These are phyloP conservation scores for Oeneis ivallda DNA, from an alignment of 2,888 invertebrate species.

Conservation along the genomic window DNA sequence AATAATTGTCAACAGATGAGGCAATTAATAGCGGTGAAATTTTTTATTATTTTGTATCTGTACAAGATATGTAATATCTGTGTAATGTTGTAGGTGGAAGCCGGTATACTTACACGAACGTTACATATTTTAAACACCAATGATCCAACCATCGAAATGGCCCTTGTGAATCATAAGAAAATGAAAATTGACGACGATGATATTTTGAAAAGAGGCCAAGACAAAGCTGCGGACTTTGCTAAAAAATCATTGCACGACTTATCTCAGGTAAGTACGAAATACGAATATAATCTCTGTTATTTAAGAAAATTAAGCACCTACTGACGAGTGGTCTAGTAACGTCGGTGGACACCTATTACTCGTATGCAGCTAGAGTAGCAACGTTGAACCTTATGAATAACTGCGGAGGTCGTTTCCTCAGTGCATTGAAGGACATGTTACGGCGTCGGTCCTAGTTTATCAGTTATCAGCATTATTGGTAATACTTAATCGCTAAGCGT, in stretches of 20 bases:
- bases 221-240: conserved; percentile 62
- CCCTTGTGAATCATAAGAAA: conserved; percentile 76
- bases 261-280: conserved; percentile 69
- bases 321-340: no score
- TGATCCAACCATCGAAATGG: conserved; percentile 78
- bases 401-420: no score
- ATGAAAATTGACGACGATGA: conserved; percentile 80
- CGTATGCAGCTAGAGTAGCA: no score
- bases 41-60: no score
- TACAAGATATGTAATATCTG: not conserved
- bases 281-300: no score
- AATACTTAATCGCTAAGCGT: no score
- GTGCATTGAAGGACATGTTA: not conserved
- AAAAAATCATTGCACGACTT: conserved; percentile 75
- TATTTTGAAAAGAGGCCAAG: conserved; percentile 72
- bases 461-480: no score
- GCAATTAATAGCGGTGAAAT: no score
- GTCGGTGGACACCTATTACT: no score
- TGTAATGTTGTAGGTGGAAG: conserved; percentile 82
- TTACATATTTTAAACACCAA: conserved; percentile 86
- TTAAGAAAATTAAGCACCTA: no score
- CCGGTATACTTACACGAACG: conserved; percentile 88
- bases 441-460: not conserved
- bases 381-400: no score
- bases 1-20: no score